A percentile compares a stretch with the other conserved stretches of the same genome.
Evolutionary conservation across 2,113 vertebrate species (phyloP).

Genomic region (Callaeas wilsoni): DNA sequence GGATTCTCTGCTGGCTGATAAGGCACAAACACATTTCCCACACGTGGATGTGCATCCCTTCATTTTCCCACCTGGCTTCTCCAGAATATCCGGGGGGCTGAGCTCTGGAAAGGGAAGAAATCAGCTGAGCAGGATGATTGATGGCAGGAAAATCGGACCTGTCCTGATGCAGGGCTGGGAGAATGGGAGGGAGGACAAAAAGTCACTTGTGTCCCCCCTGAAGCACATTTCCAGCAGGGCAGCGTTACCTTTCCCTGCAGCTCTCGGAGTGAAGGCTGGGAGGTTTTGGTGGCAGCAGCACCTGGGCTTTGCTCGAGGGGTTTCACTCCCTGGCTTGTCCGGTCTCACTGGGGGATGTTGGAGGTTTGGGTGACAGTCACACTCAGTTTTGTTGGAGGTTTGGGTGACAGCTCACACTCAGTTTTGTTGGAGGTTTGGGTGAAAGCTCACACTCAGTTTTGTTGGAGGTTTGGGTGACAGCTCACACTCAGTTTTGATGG

Average conservation of each 20-base stretch:
- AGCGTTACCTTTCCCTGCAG: no score
- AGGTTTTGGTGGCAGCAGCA: fast-evolving
- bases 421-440: neutral
- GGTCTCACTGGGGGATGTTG: fast-evolving
- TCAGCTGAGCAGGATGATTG: neutral
- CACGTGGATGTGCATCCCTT: fast-evolving
- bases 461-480: neutral
- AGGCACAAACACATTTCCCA: fast-evolving
- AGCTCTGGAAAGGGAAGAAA: neutral
- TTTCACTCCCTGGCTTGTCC: neutral
- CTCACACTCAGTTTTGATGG: no score
- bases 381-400: fast-evolving
- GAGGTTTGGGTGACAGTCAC: fast-evolving
- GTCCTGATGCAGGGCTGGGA: fast-evolving
- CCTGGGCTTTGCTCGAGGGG: neutral
- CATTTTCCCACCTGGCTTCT: neutral
- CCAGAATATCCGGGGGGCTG: neutral
- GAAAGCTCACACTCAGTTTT: fast-evolving
- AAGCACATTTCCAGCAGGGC: fast-evolving
- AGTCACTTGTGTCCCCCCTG: fast-evolving
- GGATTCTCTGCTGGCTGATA: neutral
- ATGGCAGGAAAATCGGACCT: neutral
- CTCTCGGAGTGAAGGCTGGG: fast-evolving
- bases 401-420: fast-evolving
- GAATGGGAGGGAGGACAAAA: neutral